Base-by-base conservation (phyloP, 1,140 invertebrate genomes). In the Pemphigus obesinymphae region DNA sequence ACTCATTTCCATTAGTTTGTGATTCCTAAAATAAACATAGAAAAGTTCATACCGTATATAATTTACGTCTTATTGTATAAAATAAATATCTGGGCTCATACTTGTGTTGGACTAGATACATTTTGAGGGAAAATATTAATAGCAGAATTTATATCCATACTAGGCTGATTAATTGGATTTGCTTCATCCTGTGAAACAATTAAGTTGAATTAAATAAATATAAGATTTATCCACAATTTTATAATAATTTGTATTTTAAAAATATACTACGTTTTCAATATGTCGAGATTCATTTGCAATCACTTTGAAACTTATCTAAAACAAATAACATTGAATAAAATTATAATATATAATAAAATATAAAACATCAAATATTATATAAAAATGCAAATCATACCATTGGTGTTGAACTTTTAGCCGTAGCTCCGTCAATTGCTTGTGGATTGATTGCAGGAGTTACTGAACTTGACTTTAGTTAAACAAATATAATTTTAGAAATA, bases 371-470 rank as follows among this genome's bases (percentile, higher is more conserved):
- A 3, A 23, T 37, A 26, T 17, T 61, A 0, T 45, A 73, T 10
- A 29, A 3, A 20, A 17, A 31, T 5, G 11, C 1, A 34, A 63
- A 34, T 0, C 10, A 20, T 80, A 80, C 75, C 75, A 80, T 80
- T 40, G 53, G 37, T 31, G 75, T 80, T 58, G 50, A 58, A 80
- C 75, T 80, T 6, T 80, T 80, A 43, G 55, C 75, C 26, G 75
- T 80, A 29, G 53, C 50, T 23, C 63, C 80, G 34, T 66, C 78
- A 17, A 84, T 83, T 29, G 84, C 84, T 70, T 84, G 83, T 29
- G 84, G 84, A 76, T 83, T 83, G 37, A 84, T 84, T 26, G 82
- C 75, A 1, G 84, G 84, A 34, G 84, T 84, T 17, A 78, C 83
- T 29, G 84, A 83, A 58, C 82, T 82, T 17, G 40, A 37, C 29